Base-by-base conservation (phyloP, 2,888 invertebrate genomes). In the Noctua fimbriata region DNA sequence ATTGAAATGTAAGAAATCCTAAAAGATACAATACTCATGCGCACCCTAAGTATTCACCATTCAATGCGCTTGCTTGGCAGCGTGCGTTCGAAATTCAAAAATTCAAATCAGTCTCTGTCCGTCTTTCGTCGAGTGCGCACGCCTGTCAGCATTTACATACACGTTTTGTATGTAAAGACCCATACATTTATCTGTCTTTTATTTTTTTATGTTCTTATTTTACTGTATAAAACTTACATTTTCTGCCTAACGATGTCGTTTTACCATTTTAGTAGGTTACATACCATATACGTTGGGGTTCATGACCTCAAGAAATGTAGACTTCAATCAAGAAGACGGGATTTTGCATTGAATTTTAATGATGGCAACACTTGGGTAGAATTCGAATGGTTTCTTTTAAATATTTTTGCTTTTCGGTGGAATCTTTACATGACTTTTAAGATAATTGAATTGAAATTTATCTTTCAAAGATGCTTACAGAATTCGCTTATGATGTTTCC, bases 71-170 rank as follows among this genome's bases (percentile, higher is more conserved):
- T 76, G 94, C 95, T 95, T 94, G 76, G 81, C 87, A 82, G 80
- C 85, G 77, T 78, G 89, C 91, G 90, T 90, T 91, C 92, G 90
- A 90, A 93, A 94, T 95, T 94, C 96, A 93, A 95, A 90, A 95
- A 96, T 96, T 96, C 96, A 96, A 96, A 96, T 96, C 96, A 95
- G 94, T 96, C 94, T 93, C 89, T 91, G 92, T 93, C 92, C 92
- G 93, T 94, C 92, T 88, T 88, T 92, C 91, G 93, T 90, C 92
- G 91, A 89, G 91, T 86, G 92, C 93, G 92, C 92, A 92, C 92
- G 94, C 93, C 94, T 90, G 92, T 93, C 93, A 92, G 69, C 86
- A 96, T 96, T 96, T 95, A 95, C 96, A 96, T 96, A 93, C 95
- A 92, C 84, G 89, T 90, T 89, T 89, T 89, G 85, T 91, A 91